Conservation (phyloP, 2,113 vertebrate genomes). For the Myocastor coypus region DNA sequence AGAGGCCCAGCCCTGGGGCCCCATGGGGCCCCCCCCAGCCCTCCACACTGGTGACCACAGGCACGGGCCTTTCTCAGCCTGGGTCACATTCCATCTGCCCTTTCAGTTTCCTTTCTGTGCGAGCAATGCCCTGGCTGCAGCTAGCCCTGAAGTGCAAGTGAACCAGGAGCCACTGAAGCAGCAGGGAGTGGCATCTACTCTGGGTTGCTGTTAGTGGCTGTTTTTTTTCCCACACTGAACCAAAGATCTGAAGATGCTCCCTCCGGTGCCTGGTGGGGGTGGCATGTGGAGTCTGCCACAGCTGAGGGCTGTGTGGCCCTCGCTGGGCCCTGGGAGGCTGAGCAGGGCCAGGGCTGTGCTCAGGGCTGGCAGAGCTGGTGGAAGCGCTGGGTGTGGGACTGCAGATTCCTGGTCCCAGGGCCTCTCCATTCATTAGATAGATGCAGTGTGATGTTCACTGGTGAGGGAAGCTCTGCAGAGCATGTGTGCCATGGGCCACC, state of each 20-base stretch:
- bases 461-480: neutral
- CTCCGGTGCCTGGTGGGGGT: neutral
- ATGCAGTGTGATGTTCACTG: neutral
- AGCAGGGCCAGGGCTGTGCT: too few species aligned
- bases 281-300: neutral
- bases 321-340: too few species aligned
- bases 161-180: neutral
- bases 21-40: too few species aligned
- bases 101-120: neutral
- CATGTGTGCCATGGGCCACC: neutral
- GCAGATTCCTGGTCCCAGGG: too few species aligned
- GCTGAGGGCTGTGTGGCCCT: neutral
- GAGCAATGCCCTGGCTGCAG: neutral
- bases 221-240: neutral
- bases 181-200: neutral
- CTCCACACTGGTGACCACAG: too few species aligned
- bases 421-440: neutral
- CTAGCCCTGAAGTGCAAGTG: neutral
- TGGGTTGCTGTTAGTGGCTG: neutral
- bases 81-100: neutral
- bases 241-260: neutral
- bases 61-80: neutral
- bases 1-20: too few species aligned
- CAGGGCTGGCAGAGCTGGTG: too few species aligned
- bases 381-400: too few species aligned